These are phyloP conservation scores for Ptychadena robeensis DNA, from an alignment of 2,797 vertebrate genomes.

Conservation along the genomic window DNA sequence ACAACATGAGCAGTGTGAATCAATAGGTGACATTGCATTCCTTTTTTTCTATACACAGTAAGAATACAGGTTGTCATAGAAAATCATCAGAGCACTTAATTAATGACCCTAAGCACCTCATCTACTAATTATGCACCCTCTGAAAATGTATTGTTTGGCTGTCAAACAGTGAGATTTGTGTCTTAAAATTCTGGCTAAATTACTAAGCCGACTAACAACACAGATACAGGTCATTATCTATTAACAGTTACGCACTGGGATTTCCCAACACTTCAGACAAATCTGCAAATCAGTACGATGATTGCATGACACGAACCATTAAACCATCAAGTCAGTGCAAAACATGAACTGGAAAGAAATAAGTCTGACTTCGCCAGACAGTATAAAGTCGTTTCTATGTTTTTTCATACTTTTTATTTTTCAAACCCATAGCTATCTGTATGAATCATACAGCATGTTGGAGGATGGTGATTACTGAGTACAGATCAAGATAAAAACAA, in stretches of 20 bases:
- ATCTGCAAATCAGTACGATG: not conserved
- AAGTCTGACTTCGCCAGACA: not conserved
- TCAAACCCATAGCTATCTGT: no score
- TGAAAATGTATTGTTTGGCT: constrained; percentile 14
- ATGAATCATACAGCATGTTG: no score
- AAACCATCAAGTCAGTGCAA: not conserved
- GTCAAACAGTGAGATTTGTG: constrained; percentile 9
- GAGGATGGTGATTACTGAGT: no score
- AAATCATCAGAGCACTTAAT: not conserved
- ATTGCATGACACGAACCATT: not conserved
- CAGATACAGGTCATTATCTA: not conserved
- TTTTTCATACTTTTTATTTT: not conserved
- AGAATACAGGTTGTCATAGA: not conserved
- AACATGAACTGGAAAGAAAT: no score
- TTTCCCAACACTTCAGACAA: not conserved
- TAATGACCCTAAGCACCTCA: not conserved
- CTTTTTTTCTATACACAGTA: not conserved
- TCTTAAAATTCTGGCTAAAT: constrained; percentile 28
- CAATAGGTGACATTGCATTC: not conserved
- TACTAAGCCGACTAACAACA: not conserved
- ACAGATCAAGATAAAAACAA: no score
- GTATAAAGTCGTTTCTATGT: not conserved
- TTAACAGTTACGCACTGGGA: not conserved
- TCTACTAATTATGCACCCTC: not conserved
- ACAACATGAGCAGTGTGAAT: not conserved